Percentiles rank a stretch among this genome's conserved stretches.
Conservation (phyloP, 2,113 vertebrate genomes). For the Columba janthina region DNA sequence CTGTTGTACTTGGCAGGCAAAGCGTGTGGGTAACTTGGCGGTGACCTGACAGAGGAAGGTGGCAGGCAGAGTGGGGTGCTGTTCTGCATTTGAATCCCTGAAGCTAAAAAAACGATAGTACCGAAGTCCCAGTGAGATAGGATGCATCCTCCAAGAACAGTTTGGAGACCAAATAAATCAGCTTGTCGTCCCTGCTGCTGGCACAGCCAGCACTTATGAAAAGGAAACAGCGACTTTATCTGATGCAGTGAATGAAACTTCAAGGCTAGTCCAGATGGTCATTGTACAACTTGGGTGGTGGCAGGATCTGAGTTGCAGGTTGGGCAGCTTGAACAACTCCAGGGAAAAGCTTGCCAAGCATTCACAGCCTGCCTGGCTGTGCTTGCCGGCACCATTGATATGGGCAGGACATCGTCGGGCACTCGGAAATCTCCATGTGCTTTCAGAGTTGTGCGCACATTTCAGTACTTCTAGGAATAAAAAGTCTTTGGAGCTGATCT, state of each 20-base stretch:
- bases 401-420: background rate
- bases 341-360: constrained; percentile 19
- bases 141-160: background rate
- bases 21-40: fast-evolving
- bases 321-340: background rate
- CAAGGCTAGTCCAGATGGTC: background rate
- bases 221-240: background rate
- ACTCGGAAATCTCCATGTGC: background rate
- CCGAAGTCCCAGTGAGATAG: background rate
- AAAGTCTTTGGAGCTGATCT: background rate
- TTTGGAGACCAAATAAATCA: background rate
- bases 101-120: background rate
- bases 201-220: fast-evolving
- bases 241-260: background rate
- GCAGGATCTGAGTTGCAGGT: constrained; percentile 4
- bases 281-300: constrained; percentile 33
- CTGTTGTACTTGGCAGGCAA: background rate
- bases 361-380: background rate
- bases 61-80: background rate
- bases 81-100: background rate
- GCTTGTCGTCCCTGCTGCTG: background rate
- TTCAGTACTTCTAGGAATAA: background rate
- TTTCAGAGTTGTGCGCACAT: background rate
- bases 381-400: background rate
- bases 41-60: background rate